Evolutionary conservation across 2,113 vertebrate genomes (phyloP).

Genomic region (Chinchilla lanigera): DNA sequence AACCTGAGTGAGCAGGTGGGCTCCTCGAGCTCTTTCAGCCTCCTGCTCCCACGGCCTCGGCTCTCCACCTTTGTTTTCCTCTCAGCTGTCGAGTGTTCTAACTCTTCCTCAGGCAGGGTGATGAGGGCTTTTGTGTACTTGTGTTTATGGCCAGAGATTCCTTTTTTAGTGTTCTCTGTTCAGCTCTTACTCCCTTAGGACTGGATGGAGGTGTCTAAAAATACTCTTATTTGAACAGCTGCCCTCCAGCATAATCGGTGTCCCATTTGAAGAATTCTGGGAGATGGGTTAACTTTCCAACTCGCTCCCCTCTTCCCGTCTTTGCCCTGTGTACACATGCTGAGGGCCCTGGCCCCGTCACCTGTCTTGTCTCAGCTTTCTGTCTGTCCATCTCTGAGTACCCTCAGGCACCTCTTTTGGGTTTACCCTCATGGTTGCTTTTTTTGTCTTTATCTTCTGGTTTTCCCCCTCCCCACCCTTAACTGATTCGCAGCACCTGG

Average conservation of each 20-base stretch:
- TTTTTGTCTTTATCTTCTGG: slow-evolving; percentile 18
- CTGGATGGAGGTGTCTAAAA: slow-evolving; percentile 56
- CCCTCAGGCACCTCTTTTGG: slow-evolving; percentile 2
- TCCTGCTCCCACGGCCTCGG: not conserved
- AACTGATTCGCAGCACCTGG: slow-evolving; percentile 62
- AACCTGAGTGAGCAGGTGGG: slow-evolving; percentile 93
- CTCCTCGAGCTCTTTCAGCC: not conserved
- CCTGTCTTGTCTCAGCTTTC: slow-evolving; percentile 29
- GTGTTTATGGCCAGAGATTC: slow-evolving; percentile 36
- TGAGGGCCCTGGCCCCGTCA: not conserved
- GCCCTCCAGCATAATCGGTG: slow-evolving; percentile 21
- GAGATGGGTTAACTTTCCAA: slow-evolving; percentile 41
- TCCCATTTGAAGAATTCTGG: slow-evolving; percentile 48
- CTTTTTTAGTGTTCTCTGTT: not conserved
- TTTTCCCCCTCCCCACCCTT: not conserved
- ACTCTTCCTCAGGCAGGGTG: not conserved
- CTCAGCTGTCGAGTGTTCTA: not conserved
- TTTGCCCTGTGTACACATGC: not conserved
- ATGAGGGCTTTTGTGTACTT: slow-evolving; percentile 6
- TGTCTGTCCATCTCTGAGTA: not conserved
- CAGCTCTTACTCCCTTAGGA: slow-evolving; percentile 26
- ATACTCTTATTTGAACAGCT: slow-evolving; percentile 64
- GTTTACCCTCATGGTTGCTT: slow-evolving; percentile 12
- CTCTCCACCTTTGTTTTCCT: not conserved
- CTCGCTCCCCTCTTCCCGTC: not conserved